Evolutionary conservation across 2,888 invertebrate genomes (phyloP).

Genomic region (Oithona nana): DNA sequence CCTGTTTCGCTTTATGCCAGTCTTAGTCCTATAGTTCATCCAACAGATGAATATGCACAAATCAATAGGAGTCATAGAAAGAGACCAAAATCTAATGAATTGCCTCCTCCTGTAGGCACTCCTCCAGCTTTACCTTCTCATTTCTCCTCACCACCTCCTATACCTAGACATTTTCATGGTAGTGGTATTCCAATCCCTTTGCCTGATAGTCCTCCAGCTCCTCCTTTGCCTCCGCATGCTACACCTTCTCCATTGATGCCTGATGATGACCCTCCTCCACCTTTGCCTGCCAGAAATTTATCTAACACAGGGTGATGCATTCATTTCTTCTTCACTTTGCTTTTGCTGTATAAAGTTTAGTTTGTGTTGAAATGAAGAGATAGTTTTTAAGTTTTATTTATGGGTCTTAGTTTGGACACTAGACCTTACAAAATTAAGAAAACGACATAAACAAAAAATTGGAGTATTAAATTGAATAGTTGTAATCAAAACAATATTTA

Average conservation of each 20-base stretch:
- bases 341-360: no score
- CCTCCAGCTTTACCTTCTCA: background rate
- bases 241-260: constrained; percentile 19
- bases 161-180: constrained; percentile 18
- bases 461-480: no score
- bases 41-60: background rate
- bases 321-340: no score
- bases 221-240: constrained; percentile 20
- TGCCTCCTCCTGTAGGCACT: background rate
- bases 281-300: constrained; percentile 15
- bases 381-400: no score
- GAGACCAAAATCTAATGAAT: background rate
- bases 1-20: background rate
- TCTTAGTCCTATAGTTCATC: background rate
- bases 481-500: no score
- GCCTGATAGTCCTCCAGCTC: constrained; percentile 19
- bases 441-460: no score
- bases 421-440: no score
- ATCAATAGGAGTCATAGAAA: background rate
- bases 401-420: no score
- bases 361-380: no score
- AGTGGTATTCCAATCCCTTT: constrained; percentile 16
- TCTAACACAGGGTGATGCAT: no score
- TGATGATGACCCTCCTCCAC: constrained; percentile 19
- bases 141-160: constrained; percentile 16